phyloP scores from a whole-genome alignment of 2,888 invertebrate species.

The Cepaea hortensis region DNA sequence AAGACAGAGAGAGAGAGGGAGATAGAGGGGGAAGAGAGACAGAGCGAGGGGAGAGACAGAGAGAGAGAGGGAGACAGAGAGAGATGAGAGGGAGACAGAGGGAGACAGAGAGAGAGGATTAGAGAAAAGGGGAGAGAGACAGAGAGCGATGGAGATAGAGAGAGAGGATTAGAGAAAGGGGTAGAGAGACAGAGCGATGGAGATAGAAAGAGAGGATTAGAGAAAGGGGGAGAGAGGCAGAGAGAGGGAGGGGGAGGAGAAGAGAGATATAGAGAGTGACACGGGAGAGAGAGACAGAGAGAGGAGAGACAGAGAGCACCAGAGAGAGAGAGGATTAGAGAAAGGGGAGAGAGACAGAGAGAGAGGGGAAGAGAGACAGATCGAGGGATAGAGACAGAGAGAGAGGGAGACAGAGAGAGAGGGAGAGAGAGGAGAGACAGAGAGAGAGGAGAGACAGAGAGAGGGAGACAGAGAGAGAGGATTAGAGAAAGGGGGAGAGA shows the following conservation, averaged over 20 bases:
- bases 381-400: no score
- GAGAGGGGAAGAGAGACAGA: no score
- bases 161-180: background rate
- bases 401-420: background rate
- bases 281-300: no score
- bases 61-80: no score
- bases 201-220: background rate
- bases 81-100: no score
- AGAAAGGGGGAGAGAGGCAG: background rate
- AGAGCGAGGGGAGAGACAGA: background rate
- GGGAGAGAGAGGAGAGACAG: no score
- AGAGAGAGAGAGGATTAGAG: no score
- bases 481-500: no score
- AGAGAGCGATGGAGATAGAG: no score
- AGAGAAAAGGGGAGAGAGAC: background rate
- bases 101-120: background rate
- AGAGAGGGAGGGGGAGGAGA: background rate
- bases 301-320: no score
- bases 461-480: no score
- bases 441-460: background rate
- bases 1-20: background rate
- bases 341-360: no score
- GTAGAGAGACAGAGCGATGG: background rate
- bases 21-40: background rate
- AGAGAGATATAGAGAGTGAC: background rate